Evolutionary conservation across 2,113 vertebrate genomes (phyloP), one percentile per base, ranked within the genome.

Genomic region (Tupaia chinensis): DNA sequence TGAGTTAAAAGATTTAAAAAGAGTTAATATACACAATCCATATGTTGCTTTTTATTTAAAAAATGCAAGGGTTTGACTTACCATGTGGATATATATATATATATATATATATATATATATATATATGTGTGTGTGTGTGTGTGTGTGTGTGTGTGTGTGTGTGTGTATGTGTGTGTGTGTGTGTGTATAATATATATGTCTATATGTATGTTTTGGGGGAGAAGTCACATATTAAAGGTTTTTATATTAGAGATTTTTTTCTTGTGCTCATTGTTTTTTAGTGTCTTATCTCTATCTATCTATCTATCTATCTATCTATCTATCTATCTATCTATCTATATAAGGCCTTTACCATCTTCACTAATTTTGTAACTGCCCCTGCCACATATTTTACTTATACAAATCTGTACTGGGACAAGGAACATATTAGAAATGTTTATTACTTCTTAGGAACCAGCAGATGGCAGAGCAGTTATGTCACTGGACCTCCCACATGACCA

Each of bases 1-100:
- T 85, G 22, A 96, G 58, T 73, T 92, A 88, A 95, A 88, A 95
- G 70, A 96, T 79, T 95, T 96, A 84, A 91, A 96, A 84, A 89
- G 82, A 89, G 53, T 66, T 70, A 76, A 74, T 27, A 73, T 88
- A 63, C 54, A 91, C 29, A 63, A 73, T 81, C 81, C 94, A 93
- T 95, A 93, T 97, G 89, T 82, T 95, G 22, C 19, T 89, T 95
- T 93, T 92, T 56, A 94, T 17, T 8, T 94, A 77, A 85, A 78
- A 87, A 74, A 16, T 60, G 17, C 91, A 53, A 96, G n/a, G 60
- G 4, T 73, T 96, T 95, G 78, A 70, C 23, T 87, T 86, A 44
- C 17, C 25, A 68, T 92, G 27, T 81, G 25, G 44, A 56, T 2
- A 81, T 87, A 12, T 14, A 65, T n/a, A 70, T 8, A 25, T n/a